Evolutionary conservation across 2,888 invertebrate genomes (phyloP).

Genomic region (Nephrocerus scutellatus): DNA sequence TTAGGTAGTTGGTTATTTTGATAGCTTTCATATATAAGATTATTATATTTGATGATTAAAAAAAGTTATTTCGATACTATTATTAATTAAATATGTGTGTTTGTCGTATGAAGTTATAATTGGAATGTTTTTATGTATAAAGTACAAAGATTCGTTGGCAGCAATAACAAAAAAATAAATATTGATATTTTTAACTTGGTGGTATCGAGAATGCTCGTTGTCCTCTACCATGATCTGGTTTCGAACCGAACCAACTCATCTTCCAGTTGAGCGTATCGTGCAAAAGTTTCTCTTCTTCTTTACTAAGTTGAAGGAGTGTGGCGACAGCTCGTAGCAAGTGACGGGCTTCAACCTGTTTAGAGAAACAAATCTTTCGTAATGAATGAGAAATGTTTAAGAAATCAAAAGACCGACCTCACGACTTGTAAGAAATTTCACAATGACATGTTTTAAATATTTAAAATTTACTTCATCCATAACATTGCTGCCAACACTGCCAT

Average conservation of each 20-base stretch:
- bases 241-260: constrained; percentile 51
- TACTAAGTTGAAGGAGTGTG: constrained; percentile 71
- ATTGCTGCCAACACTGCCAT: constrained; percentile 32
- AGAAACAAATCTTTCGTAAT: constrained; percentile 2
- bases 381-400: constrained; percentile 1
- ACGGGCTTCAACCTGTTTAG: constrained; percentile 62
- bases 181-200: constrained; percentile 56
- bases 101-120: too few relatives aligned
- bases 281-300: constrained; percentile 80
- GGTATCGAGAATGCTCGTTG: constrained; percentile 53
- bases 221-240: constrained; percentile 53
- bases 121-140: too few relatives aligned
- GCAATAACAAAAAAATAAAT: too few relatives aligned
- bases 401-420: constrained; percentile 55
- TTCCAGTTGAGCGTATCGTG: constrained; percentile 50
- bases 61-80: too few relatives aligned
- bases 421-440: constrained; percentile 86
- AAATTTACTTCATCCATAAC: constrained; percentile 66
- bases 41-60: too few relatives aligned
- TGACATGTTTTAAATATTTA: constrained; percentile 85
- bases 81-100: too few relatives aligned
- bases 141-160: too few relatives aligned
- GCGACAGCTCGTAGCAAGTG: constrained; percentile 85
- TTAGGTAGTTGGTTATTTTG: too few relatives aligned
- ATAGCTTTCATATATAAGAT: too few relatives aligned